Conservation (phyloP, 2,888 invertebrate species). For the Liposcelis brunnea region DNA sequence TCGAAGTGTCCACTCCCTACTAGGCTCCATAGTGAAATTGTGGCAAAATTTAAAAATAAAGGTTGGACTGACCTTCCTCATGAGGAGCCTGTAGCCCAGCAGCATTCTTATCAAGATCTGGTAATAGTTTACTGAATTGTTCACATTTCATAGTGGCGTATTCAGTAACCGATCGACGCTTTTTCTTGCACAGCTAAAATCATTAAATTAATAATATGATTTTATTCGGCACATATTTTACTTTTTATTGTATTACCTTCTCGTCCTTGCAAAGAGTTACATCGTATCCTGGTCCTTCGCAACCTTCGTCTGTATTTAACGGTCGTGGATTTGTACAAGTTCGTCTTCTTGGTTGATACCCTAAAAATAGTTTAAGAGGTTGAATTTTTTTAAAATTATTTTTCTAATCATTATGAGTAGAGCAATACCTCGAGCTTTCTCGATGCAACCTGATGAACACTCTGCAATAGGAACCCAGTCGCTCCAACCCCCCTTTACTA, state of each 20-base stretch:
- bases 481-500: constrained; percentile 40
- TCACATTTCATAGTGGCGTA: constrained; percentile 45
- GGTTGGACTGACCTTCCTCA: constrained; percentile 43
- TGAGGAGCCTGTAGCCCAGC: constrained; percentile 57
- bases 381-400: no score
- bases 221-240: no score
- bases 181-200: constrained; percentile 30
- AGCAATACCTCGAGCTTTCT: constrained; percentile 36
- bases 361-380: constrained; percentile 16
- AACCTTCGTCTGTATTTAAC: constrained; percentile 34
- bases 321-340: constrained; percentile 33
- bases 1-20: no score
- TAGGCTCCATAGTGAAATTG: no score
- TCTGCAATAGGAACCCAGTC: constrained; percentile 37
- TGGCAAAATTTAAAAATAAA: no score
- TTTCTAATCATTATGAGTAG: no score
- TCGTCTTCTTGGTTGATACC: constrained; percentile 35
- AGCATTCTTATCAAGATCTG: constrained; percentile 45
- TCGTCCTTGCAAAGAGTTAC: constrained; percentile 48
- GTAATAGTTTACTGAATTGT: constrained; percentile 40
- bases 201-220: no score
- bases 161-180: constrained; percentile 32
- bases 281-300: constrained; percentile 43
- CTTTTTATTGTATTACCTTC: no score
- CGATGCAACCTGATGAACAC: constrained; percentile 50